Evolutionary conservation across 2,113 vertebrate genomes (phyloP), one percentile per base, ranked within the genome.

Genomic region (Haplochromis burtoni): DNA sequence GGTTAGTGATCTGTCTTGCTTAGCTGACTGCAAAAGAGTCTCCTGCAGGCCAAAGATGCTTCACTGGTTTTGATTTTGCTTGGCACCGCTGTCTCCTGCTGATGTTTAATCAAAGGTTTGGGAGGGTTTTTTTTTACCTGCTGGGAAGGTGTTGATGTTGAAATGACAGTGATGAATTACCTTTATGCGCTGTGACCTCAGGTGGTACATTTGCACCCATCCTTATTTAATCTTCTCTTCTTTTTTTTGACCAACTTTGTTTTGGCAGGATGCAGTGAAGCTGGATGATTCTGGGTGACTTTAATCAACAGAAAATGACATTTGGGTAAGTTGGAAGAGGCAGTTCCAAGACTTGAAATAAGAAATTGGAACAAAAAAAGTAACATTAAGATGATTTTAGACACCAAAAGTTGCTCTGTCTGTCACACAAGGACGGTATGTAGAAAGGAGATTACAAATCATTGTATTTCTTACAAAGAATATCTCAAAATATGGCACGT

Each of bases 111-210:
- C 93, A 86, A 89, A 87, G 85, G 35, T 68, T 68, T 40, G 63
- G 7, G 4, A 40, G 7, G 33, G 7, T 66, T 29, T 89, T 73
- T 89, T 89, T 79, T 92, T 87, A 95, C 94, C 91, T 85, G 80
- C 84, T 29, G 82, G 80, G 84, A 61, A 89, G 87, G 93, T 92
- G 93, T 91, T 93, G 94, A 94, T 89, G 91, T 87, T 78, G 83
- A 90, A 90, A 89, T 87, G 95, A 94, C 95, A 95, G 91, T 94
- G 94, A 95, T 95, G 92, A 93, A 95, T 95, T 91, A 84, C 93
- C 57, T 90, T 87, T 76, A 47, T 87, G 76, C 38, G 68, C 84
- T 66, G 38, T 89, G 93, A 95, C 92, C 94, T 93, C 91, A 82
- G 93, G 87, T 87, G 88, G 86, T 82, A 80, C 84, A 76, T 91